These are phyloP conservation scores for Anas bernieri DNA, from an alignment of 2,797 vertebrate species.

Conservation along the genomic window DNA sequence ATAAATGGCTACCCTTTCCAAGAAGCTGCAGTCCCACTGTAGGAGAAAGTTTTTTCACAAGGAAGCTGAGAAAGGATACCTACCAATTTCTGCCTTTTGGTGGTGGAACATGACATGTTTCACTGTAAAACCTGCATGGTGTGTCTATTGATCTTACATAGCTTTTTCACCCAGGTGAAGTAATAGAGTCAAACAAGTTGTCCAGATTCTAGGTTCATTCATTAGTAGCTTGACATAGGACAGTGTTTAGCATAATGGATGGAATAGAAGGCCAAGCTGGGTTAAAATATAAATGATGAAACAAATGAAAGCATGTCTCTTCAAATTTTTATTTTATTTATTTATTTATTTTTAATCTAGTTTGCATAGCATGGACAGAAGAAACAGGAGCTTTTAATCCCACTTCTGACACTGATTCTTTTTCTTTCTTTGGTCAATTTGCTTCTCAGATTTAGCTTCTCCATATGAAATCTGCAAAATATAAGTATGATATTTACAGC, in stretches of 20 bases:
- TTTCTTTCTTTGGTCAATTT: background rate
- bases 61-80: slow-evolving; percentile 80
- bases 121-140: slow-evolving; percentile 32
- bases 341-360: background rate
- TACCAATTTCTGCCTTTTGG: slow-evolving; percentile 77
- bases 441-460: background rate
- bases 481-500: background rate
- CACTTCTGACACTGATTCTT: background rate
- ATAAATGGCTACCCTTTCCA: slow-evolving; percentile 94
- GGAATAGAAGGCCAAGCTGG: background rate
- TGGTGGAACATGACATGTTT: background rate
- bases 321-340: background rate
- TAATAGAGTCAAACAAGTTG: background rate
- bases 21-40: slow-evolving; percentile 82
- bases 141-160: background rate
- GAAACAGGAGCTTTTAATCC: background rate
- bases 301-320: background rate
- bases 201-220: background rate
- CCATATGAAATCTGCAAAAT: background rate
- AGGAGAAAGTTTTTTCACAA: slow-evolving; percentile 88
- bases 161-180: background rate
- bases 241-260: background rate
- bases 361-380: background rate
- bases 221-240: background rate
- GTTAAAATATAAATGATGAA: background rate